A percentile compares a stretch with the other conserved stretches of the same genome.
phyloP scores from a whole-genome alignment of 2,113 vertebrate species.

The Ornithorhynchus anatinus region DNA sequence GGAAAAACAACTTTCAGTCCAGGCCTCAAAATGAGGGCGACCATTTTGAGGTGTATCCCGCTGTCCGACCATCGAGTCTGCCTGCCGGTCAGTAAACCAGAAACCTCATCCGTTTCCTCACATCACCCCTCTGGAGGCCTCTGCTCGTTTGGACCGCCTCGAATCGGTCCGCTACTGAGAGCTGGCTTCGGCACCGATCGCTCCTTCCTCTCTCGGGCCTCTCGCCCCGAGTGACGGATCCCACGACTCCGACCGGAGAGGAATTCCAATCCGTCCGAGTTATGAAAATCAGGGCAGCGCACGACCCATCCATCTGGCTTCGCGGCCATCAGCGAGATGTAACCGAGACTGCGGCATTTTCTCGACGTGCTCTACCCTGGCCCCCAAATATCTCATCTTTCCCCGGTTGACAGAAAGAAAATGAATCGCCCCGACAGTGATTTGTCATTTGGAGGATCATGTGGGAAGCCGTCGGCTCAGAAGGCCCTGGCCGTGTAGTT shows the following conservation, averaged over 20 bases:
- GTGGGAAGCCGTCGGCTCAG: conserved; percentile 38
- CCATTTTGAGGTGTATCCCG: no score
- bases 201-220: no score
- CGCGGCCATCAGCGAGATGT: conserved; percentile 54
- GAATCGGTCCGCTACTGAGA: conserved; percentile 54
- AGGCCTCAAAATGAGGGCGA: no score
- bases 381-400: conserved; percentile 73
- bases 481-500: conserved; percentile 15
- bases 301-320: conserved; percentile 69
- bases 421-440: conserved; percentile 60
- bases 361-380: conserved; percentile 55
- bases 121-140: no score
- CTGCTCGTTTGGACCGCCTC: conserved; percentile 35
- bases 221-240: conserved; percentile 68
- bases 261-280: conserved; percentile 67
- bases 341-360: conserved; percentile 69
- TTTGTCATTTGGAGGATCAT: conserved; percentile 62
- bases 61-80: no score
- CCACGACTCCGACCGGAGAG: conserved; percentile 71
- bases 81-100: no score
- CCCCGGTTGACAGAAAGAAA: conserved; percentile 69
- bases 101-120: no score
- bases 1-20: no score
- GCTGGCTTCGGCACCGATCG: no score
- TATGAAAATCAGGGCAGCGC: conserved; percentile 57